phyloP scores from a whole-genome alignment of 2,888 invertebrate species.

The Belgica antarctica region DNA sequence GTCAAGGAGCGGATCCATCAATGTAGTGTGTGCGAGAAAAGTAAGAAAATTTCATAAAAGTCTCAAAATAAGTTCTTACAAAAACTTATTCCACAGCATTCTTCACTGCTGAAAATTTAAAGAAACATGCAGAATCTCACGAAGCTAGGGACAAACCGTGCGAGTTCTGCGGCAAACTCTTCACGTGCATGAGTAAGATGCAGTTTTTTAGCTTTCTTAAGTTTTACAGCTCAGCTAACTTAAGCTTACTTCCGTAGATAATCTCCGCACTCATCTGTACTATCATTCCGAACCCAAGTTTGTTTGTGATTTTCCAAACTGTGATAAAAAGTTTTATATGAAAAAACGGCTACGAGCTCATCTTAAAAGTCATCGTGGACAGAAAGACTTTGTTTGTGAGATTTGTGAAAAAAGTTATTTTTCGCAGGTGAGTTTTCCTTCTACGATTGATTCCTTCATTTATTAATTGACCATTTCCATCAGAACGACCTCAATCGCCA shows the following conservation, averaged over 20 bases:
- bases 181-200: constrained; percentile 28
- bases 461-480: not conserved
- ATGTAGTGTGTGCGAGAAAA: constrained; percentile 16
- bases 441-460: constrained; percentile 1
- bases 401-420: constrained; percentile 37
- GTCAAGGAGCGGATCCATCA: constrained; percentile 24
- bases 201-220: no score
- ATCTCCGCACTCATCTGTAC: constrained; percentile 34
- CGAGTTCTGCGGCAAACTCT: constrained; percentile 35
- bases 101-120: constrained; percentile 30
- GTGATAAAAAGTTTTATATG: constrained; percentile 36
- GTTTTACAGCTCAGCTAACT: no score
- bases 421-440: constrained; percentile 8
- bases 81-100: constrained; percentile 17
- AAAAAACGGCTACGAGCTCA: constrained; percentile 33
- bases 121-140: constrained; percentile 33
- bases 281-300: constrained; percentile 36
- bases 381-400: constrained; percentile 21
- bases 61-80: no score
- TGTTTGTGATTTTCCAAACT: not conserved
- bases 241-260: no score
- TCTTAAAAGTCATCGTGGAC: constrained; percentile 17
- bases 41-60: no score
- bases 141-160: not conserved
- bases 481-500: constrained; percentile 38